Evolutionary conservation across 1,140 invertebrate genomes (phyloP), one percentile per base, ranked within the genome.

Genomic region (Drosophila murphyi): DNA sequence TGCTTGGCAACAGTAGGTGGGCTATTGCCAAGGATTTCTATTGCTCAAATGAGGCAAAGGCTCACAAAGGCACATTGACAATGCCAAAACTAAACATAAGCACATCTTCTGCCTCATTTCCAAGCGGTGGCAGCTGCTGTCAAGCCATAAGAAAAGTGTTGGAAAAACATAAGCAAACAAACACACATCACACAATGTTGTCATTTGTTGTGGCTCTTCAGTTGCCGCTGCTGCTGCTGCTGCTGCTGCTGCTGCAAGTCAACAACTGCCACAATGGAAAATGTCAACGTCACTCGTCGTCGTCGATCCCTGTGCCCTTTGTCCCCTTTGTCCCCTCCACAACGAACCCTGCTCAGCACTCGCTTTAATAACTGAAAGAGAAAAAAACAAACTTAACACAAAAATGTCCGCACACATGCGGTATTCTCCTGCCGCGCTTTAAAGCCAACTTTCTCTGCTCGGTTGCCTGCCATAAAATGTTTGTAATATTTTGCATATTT

Each of bases 401-500:
- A 64, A 64, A 64, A 71, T 75, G 67, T 71, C 72, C 67, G 34
- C 72, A 75, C 67, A 75, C 54, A 71, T 59, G 67, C 54, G 72
- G 59, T 37, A 51, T 41, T 8, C 10, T 8, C 29, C 28, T 29
- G 20, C 5, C 20, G 3, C 34, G 12, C 29, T 57, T 71, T 71
- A 63, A 75, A 52, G 65, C 10, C 50, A 47, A 3, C 43, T 29
- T 10, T 28, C 37, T 28, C 39, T 29, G 8, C 4, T 12, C n/a
- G 4, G 8, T 4, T 60, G 12, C 29, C 29, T 20, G 20, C 12
- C 39, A 54, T 34, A 68, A 41, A 55, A 62, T 69, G 34, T 73
- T 70, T 74, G 57, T 62, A 74, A 74, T 74, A 74, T 75, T 71
- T 75, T 75, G 72, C 67, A 75, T 75, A 75, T 71, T 67, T 64